These are phyloP conservation scores for Sebastolobus alascanus DNA, from an alignment of 2,797 vertebrate species.

Conservation along the genomic window DNA sequence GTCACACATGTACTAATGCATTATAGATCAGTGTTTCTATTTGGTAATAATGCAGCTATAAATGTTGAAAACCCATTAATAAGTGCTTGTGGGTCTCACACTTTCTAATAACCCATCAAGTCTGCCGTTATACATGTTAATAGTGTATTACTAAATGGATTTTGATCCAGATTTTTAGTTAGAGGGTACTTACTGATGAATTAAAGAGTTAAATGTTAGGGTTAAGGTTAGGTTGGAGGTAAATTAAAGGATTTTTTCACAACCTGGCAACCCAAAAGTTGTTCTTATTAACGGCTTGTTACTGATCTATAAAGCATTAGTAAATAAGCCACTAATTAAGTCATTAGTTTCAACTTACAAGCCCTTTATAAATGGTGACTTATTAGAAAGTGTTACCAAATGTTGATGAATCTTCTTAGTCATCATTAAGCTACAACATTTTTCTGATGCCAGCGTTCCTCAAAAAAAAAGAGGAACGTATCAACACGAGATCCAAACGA, in stretches of 20 bases:
- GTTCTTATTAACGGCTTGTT: not conserved
- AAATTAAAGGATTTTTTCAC: not conserved
- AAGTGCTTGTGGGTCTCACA: not conserved
- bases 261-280: constrained; percentile 8
- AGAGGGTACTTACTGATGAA: not conserved
- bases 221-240: not conserved
- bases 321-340: not conserved
- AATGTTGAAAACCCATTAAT: not conserved
- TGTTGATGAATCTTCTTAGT: not conserved
- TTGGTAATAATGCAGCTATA: not conserved
- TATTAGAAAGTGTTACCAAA: not conserved
- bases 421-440: not conserved
- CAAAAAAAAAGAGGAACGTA: not conserved
- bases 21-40: not conserved
- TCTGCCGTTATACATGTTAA: not conserved
- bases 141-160: not conserved
- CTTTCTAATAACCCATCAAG: not conserved
- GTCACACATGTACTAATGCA: not conserved
- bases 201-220: not conserved
- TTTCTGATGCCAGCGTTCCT: not conserved
- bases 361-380: not conserved
- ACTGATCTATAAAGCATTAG: not conserved
- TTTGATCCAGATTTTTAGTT: not conserved
- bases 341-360: not conserved
- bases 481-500: not conserved